Base-by-base conservation (phyloP, 2,888 invertebrate genomes). In the Allolobophora icterica region DNA sequence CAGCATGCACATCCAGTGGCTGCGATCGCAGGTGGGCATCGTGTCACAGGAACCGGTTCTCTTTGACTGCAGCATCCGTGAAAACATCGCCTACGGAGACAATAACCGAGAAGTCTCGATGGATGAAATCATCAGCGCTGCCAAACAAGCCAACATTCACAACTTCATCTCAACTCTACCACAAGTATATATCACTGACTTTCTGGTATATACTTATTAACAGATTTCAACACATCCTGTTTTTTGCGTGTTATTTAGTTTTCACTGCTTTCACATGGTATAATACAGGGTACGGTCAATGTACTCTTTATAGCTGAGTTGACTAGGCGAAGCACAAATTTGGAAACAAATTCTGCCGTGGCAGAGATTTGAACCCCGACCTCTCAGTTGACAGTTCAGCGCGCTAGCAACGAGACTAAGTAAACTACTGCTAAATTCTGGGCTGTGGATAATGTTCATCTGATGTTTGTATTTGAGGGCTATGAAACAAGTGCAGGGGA, bases 11-110 rank as follows among this genome's bases (percentile, higher is more conserved):
- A 90, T 93, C 2, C 94, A 96, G 0, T 97, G 97, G 90, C 95
- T 97, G 24, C 96, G 99, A 91, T 96, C 97, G 89, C 97, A 97
- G 92, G 96, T 99, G 92, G 98, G 98, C 5, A 97, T 98, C 92
- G 98, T 99, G 1, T 97, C 98, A 8, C 99, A 99, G 95, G 98
- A 99, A 94, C 99, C 98, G 0, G 97, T 97, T 2, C 96, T 99
- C 0, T 99, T 99, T 95, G 98, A 98, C 95, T 96, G 97, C 91
- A 97, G 97, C 24, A 98, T 93, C 89, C 84, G 91, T 8, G 93
- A 93, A 24, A 93, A 93, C 91, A 93, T 93, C 40, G 93, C 92
- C 4, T 93, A 93, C 83, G 93, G 93, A 84, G 93, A 93, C 92
- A 93, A 93, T 92, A 89, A 87, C 35, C 91, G 93, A 34, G 84